A percentile compares a stretch with the other conserved stretches of the same genome.
phyloP scores from a whole-genome alignment of 2,888 invertebrate species.

The Epirrhoe alternata region DNA sequence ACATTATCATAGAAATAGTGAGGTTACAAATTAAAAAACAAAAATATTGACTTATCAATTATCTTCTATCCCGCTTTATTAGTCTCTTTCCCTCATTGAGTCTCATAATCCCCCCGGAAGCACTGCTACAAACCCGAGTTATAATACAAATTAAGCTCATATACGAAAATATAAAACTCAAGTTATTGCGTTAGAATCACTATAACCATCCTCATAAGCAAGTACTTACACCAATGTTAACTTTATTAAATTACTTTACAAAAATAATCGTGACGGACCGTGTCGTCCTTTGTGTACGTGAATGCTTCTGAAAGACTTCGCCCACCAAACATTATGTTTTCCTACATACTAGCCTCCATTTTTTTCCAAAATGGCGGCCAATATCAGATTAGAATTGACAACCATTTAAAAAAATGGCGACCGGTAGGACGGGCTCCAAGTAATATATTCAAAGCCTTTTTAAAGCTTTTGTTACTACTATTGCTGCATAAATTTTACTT shows the following conservation, averaged over 20 bases:
- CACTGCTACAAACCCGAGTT: slow-evolving; percentile 34
- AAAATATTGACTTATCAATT: neutral
- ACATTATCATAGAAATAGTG: too few species aligned
- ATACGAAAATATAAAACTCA: slow-evolving; percentile 50
- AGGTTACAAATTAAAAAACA: too few species aligned
- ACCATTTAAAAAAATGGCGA: too few species aligned
- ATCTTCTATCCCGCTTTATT: neutral
- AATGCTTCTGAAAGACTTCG: slow-evolving; percentile 28
- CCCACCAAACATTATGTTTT: neutral
- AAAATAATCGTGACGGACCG: slow-evolving; percentile 32
- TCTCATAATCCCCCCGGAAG: slow-evolving; percentile 17
- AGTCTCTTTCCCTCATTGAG: slow-evolving; percentile 1
- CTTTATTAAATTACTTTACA: slow-evolving; percentile 46
- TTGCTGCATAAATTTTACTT: too few species aligned
- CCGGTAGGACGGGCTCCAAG: too few species aligned
- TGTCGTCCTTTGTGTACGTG: slow-evolving; percentile 15
- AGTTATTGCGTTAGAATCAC: slow-evolving; percentile 68
- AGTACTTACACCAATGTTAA: slow-evolving; percentile 65
- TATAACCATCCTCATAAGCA: slow-evolving; percentile 55
- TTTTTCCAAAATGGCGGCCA: too few species aligned
- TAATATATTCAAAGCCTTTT: too few species aligned
- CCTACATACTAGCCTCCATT: too few species aligned
- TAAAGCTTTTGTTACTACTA: too few species aligned
- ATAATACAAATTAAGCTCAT: slow-evolving; percentile 52
- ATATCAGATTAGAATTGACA: too few species aligned